A percentile compares a stretch with the other conserved stretches of the same genome.
Evolutionary conservation across 2,888 invertebrate genomes (phyloP).

Genomic region (Drosophila prostipennis): DNA sequence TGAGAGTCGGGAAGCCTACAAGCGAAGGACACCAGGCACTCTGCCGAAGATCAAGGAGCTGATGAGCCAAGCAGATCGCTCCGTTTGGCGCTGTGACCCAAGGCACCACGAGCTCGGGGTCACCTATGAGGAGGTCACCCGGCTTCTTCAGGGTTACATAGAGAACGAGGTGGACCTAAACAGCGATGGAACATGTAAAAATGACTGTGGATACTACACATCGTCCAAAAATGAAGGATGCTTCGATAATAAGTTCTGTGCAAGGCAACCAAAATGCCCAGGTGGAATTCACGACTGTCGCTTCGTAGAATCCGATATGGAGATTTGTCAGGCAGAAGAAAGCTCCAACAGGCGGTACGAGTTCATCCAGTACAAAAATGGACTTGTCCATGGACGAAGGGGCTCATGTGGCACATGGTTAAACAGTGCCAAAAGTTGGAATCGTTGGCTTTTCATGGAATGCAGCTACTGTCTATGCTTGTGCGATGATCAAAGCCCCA

Average conservation of each 20-base stretch:
- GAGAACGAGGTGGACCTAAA: conserved; percentile 96
- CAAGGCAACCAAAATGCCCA: conserved; percentile 88
- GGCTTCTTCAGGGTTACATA: conserved; percentile 92
- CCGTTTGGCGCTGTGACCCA: conserved; percentile 92
- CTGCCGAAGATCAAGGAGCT: conserved; percentile 88
- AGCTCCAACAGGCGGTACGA: conserved; percentile 88
- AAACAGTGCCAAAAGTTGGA: conserved; percentile 92
- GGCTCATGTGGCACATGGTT: conserved; percentile 86
- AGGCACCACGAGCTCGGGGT: conserved; percentile 85
- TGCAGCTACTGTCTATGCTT: conserved; percentile 96
- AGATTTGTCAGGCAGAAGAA: conserved; percentile 89
- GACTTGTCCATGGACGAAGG: conserved; percentile 87
- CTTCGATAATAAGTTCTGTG: conserved; percentile 89
- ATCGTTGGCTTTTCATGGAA: conserved; percentile 94
- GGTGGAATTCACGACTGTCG: conserved; percentile 91
- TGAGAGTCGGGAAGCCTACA: conserved; percentile 87
- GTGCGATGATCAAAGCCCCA: conserved; percentile 90
- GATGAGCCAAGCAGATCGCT: conserved; percentile 88
- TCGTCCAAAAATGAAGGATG: conserved; percentile 89
- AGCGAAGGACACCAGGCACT: conserved; percentile 88
- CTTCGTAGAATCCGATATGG: conserved; percentile 94
- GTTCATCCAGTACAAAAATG: conserved; percentile 93
- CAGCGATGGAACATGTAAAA: conserved; percentile 88
- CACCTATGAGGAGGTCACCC: conserved; percentile 91
- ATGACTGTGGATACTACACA: conserved; percentile 91